Percentiles rank a stretch among this genome's conserved stretches.
Evolutionary conservation across 2,888 invertebrate genomes (phyloP).

Genomic region (Chaetoderma sp.): DNA sequence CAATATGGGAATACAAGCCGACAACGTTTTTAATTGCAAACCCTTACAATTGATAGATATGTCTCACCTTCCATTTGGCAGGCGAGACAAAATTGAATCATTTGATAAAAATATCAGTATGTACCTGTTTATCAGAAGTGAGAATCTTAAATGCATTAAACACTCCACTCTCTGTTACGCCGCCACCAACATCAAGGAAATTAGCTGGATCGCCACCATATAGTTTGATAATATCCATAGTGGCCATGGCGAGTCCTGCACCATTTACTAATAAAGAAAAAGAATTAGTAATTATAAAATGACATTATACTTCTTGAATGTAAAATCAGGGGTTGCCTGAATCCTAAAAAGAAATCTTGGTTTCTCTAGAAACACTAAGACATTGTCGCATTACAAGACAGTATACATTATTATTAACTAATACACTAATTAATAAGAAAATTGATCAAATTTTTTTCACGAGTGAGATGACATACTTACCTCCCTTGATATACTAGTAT

Average conservation of each 20-base stretch:
- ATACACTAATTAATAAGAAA: too few relatives aligned
- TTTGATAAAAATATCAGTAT: not conserved
- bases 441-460: too few relatives aligned
- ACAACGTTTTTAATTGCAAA: too few relatives aligned
- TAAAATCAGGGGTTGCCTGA: too few relatives aligned
- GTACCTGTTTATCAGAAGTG: constrained; percentile 76
- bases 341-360: too few relatives aligned
- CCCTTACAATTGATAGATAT: too few relatives aligned
- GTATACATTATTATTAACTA: too few relatives aligned
- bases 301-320: constrained; percentile 8
- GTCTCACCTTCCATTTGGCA: not conserved
- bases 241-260: constrained; percentile 99
- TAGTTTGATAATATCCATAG: constrained; percentile 98
- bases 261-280: constrained; percentile 84
- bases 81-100: not conserved
- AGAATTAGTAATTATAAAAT: not conserved
- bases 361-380: too few relatives aligned
- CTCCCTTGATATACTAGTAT: too few relatives aligned
- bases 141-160: constrained; percentile 91
- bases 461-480: too few relatives aligned
- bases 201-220: constrained; percentile 98
- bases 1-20: too few relatives aligned
- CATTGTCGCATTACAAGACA: too few relatives aligned
- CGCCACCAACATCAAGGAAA: constrained; percentile 97
- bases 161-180: constrained; percentile 94